Evolutionary conservation across 2,797 vertebrate species (phyloP).

Genomic region (Sorex maritimensis): DNA sequence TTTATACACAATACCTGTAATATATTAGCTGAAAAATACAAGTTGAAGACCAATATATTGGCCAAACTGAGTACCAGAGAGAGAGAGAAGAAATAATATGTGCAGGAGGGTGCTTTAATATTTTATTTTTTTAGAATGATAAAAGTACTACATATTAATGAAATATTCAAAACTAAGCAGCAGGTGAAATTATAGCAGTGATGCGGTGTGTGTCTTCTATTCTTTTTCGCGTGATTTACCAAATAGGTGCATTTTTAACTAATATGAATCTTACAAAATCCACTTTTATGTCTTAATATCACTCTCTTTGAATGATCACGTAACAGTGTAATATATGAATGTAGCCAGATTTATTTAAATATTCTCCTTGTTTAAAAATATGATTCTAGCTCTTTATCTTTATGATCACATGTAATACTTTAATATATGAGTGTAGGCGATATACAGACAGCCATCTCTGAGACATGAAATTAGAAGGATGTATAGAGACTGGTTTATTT

Average conservation of each 20-base stretch:
- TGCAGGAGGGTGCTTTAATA: not conserved
- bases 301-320: not conserved
- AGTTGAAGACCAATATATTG: slow-evolving; percentile 38
- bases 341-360: not conserved
- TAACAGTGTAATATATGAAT: not conserved
- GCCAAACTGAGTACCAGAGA: not conserved
- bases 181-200: not conserved
- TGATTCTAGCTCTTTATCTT: not conserved
- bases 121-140: slow-evolving; percentile 52
- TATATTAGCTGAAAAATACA: slow-evolving; percentile 39
- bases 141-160: slow-evolving; percentile 48
- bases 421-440: not conserved
- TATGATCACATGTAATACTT: not conserved
- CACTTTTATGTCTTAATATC: slow-evolving; percentile 33
- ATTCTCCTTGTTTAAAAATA: slow-evolving; percentile 7
- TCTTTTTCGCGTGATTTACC: not conserved
- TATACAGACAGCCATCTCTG: not conserved
- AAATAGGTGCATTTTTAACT: not conserved
- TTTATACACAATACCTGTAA: not conserved
- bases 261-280: slow-evolving; percentile 44
- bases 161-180: slow-evolving; percentile 58
- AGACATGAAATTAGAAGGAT: not conserved
- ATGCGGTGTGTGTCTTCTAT: not conserved
- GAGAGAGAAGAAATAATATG: slow-evolving; percentile 39
- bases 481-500: slow-evolving; percentile 1